A percentile compares a stretch with the other conserved stretches of the same genome.
phyloP scores from a whole-genome alignment of 2,113 vertebrate species.

The Oxyruncus cristatus region DNA sequence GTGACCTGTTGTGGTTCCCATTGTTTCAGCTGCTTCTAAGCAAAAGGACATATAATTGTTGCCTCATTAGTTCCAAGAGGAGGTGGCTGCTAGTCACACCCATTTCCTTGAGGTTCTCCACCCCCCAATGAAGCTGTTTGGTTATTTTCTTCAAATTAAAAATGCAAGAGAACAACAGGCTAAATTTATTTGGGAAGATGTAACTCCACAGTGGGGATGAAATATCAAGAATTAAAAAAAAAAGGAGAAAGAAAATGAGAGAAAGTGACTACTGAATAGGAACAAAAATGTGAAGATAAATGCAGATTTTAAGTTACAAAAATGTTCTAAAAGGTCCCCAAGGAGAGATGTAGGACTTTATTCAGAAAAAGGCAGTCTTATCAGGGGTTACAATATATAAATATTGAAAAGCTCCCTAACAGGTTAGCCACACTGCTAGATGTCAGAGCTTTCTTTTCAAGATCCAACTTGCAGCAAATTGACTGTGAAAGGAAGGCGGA shows the following conservation, averaged over 20 bases:
- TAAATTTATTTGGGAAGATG: not conserved
- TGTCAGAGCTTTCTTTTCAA: conserved; percentile 60
- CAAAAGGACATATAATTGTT: not conserved
- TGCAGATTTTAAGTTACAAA: not conserved
- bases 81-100: not conserved
- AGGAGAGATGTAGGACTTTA: not conserved
- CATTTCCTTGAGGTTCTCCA: not conserved
- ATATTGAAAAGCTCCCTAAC: conserved; percentile 65
- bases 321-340: not conserved
- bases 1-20: not conserved
- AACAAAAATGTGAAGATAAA: not conserved
- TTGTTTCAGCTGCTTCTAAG: not conserved
- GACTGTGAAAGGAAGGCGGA: conserved; percentile 2
- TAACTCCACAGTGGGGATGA: not conserved
- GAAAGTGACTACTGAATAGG: not conserved
- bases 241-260: not conserved
- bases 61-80: not conserved
- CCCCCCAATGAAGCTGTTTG: not conserved
- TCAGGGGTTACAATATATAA: conserved; percentile 38
- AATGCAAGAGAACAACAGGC: not conserved
- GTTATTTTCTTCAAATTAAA: not conserved
- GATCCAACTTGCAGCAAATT: conserved; percentile 63
- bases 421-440: conserved; percentile 57
- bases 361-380: conserved; percentile 1
- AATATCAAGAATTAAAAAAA: not conserved